A percentile compares a stretch with the other conserved stretches of the same genome.
These are phyloP conservation scores for Falcaria lacertinaria DNA, from an alignment of 2,888 invertebrate species.

Conservation along the genomic window DNA sequence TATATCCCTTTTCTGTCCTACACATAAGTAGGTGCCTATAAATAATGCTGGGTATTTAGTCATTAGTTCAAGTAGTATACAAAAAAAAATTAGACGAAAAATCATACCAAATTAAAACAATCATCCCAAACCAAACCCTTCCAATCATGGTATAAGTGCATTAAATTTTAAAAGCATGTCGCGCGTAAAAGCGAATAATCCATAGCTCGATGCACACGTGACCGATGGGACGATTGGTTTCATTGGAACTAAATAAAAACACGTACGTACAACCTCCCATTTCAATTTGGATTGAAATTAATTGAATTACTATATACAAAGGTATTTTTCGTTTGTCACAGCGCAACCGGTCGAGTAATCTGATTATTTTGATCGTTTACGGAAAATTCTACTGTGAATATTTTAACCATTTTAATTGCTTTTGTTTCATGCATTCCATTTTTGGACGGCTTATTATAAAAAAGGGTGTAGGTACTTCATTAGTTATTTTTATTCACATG, in stretches of 20 bases:
- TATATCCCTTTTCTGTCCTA: no score
- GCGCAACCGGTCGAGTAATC: conserved; percentile 40
- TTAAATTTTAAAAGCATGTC: conserved; percentile 20
- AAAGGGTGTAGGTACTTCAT: not conserved
- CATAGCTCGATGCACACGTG: conserved; percentile 7
- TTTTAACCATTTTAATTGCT: conserved; percentile 6
- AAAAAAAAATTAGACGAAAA: not conserved
- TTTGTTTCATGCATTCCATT: not conserved
- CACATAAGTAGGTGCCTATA: no score
- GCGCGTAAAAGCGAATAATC: conserved; percentile 30
- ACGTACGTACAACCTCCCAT: conserved; percentile 32
- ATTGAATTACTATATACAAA: conserved; percentile 61
- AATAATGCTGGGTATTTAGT: no score
- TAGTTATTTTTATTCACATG: not conserved
- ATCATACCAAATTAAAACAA: not conserved
- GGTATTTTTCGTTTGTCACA: conserved; percentile 49
- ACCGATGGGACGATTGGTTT: conserved; percentile 12
- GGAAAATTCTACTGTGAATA: conserved; percentile 20
- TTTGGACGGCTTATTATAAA: not conserved
- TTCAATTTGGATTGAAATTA: conserved; percentile 54
- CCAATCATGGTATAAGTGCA: not conserved
- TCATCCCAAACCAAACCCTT: not conserved
- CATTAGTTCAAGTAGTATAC: no score
- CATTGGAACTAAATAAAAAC: conserved; percentile 39
- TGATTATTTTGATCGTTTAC: conserved; percentile 53